A percentile compares a stretch with the other conserved stretches of the same genome.
phyloP scores from a whole-genome alignment of 2,888 invertebrate genomes.

The Pheosia gnoma region DNA sequence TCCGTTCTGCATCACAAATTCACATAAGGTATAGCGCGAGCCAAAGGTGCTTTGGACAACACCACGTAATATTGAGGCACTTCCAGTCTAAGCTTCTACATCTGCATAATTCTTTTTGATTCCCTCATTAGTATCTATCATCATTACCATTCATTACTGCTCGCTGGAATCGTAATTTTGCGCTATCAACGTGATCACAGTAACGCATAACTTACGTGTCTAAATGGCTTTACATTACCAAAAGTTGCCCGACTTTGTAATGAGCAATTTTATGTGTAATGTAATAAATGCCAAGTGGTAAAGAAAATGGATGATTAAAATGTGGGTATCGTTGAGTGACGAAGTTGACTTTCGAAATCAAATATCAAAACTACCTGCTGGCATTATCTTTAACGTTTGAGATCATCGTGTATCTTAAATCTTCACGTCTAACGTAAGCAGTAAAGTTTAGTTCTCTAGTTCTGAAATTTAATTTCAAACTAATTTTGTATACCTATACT shows the following conservation, averaged over 20 bases:
- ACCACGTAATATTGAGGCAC: background rate
- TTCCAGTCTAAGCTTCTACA: slow-evolving; percentile 10
- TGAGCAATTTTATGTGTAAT: slow-evolving; percentile 15
- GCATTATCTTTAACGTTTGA: too few species aligned
- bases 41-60: too few species aligned
- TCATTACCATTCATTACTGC: slow-evolving; percentile 54
- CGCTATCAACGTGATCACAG: slow-evolving; percentile 35
- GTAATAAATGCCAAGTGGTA: slow-evolving; percentile 27
- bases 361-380: too few species aligned
- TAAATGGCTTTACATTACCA: slow-evolving; percentile 33
- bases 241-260: slow-evolving; percentile 27
- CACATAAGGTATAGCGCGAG: too few species aligned
- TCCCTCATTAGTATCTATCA: slow-evolving; percentile 54
- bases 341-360: too few species aligned
- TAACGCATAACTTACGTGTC: slow-evolving; percentile 26
- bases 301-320: slow-evolving; percentile 23
- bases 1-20: too few species aligned
- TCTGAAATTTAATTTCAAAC: slow-evolving; percentile 32
- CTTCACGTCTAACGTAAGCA: slow-evolving; percentile 10
- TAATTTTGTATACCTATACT: slow-evolving; percentile 23
- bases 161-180: slow-evolving; percentile 44
- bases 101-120: slow-evolving; percentile 41
- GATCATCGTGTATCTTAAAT: background rate
- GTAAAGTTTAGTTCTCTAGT: slow-evolving; percentile 11
- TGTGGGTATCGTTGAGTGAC: slow-evolving; percentile 13